Evolutionary conservation across 2,888 invertebrate genomes (phyloP).

Genomic region (Eudemis profundana): DNA sequence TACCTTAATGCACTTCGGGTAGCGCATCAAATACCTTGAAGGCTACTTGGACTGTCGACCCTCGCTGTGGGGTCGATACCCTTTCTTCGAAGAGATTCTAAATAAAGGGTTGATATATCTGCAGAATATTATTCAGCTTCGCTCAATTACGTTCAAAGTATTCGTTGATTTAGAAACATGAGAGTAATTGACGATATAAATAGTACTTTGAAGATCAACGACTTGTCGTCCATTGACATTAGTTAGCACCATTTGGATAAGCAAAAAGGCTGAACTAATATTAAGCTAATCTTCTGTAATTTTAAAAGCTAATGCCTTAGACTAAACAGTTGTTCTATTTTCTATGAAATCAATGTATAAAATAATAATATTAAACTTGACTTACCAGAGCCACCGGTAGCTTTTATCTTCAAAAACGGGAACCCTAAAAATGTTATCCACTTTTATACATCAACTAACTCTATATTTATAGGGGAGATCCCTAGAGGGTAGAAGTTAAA

Average conservation of each 20-base stretch:
- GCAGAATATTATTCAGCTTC: background rate
- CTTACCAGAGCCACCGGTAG: too few relatives aligned
- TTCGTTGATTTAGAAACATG: background rate
- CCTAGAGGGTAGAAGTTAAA: conserved; percentile 80
- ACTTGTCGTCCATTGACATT: background rate
- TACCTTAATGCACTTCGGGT: conserved; percentile 14
- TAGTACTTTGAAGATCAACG: background rate
- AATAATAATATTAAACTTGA: too few relatives aligned
- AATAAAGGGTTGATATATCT: conserved; percentile 16
- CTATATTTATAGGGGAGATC: conserved; percentile 80
- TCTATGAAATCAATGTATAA: too few relatives aligned
- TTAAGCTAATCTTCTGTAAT: too few relatives aligned
- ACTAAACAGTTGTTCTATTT: too few relatives aligned
- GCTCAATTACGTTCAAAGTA: conserved; percentile 4
- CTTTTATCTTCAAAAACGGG: too few relatives aligned
- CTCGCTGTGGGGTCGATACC: conserved; percentile 19
- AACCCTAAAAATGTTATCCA: conserved; percentile 62
- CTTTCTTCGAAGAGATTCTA: conserved; percentile 3
- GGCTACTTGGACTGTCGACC: background rate
- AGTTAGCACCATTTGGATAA: background rate
- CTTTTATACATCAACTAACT: conserved; percentile 72
- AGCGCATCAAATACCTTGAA: conserved; percentile 22
- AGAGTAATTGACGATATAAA: conserved; percentile 8
- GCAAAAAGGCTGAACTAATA: too few relatives aligned
- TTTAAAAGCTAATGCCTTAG: too few relatives aligned